Percentiles rank a stretch among this genome's conserved stretches.
These are phyloP conservation scores for Autographa gamma DNA, from an alignment of 2,888 invertebrate genomes.

Conservation along the genomic window DNA sequence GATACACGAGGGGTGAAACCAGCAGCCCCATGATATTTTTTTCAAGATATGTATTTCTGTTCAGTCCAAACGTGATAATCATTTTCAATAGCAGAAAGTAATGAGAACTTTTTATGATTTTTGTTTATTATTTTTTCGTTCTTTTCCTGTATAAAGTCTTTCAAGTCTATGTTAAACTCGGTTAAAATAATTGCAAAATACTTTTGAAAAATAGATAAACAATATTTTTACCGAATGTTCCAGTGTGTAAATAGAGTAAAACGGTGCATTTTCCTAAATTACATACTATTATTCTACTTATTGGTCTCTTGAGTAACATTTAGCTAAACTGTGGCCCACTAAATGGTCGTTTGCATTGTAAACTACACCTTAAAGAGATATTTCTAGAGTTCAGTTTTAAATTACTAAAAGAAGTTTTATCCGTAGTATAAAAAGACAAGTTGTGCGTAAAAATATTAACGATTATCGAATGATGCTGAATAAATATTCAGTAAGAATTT, in stretches of 20 bases:
- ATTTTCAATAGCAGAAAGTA: no score
- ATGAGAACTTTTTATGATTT: no score
- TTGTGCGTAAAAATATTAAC: background rate
- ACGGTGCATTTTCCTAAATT: constrained; percentile 35
- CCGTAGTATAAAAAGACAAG: background rate
- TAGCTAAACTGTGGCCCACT: constrained; percentile 23
- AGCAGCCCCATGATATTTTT: no score
- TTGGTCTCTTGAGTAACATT: constrained; percentile 51
- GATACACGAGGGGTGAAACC: no score
- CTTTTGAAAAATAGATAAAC: background rate
- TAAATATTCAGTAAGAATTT: no score
- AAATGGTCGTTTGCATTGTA: constrained; percentile 15
- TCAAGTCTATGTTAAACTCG: no score
- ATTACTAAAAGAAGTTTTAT: background rate
- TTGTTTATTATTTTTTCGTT: no score
- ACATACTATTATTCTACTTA: constrained; percentile 38
- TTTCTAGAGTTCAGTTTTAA: background rate
- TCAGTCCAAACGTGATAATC: no score
- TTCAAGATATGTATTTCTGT: no score
- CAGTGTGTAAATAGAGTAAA: constrained; percentile 12
- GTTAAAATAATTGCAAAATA: no score
- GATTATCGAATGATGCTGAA: no score
- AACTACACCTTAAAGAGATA: constrained; percentile 1
- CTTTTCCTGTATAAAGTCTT: no score
- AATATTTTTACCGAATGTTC: background rate